Evolutionary conservation across 2,113 vertebrate genomes (phyloP).

Genomic region (Misgurnus mizolepis): DNA sequence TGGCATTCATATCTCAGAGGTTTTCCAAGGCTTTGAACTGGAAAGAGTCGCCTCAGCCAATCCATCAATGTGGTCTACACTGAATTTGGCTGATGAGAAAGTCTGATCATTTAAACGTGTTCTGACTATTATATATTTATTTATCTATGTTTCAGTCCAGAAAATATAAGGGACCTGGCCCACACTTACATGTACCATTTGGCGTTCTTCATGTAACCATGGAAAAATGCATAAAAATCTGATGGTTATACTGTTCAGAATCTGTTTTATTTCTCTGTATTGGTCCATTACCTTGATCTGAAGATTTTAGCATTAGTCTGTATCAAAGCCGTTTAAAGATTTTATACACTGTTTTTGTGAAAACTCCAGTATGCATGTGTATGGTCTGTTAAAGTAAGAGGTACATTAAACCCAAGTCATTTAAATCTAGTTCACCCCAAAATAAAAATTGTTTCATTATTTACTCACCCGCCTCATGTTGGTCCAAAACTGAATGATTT

Average conservation of each 20-base stretch:
- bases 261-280: slow-evolving; percentile 1
- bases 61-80: slow-evolving; percentile 53
- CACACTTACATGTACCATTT: slow-evolving; percentile 5
- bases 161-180: slow-evolving; percentile 36
- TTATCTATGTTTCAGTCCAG: slow-evolving; percentile 40
- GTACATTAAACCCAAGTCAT: too few species aligned
- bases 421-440: too few species aligned
- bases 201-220: slow-evolving; percentile 3
- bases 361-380: background rate
- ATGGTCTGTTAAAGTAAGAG: background rate
- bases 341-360: slow-evolving; percentile 2
- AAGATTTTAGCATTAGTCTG: background rate
- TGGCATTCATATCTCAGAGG: slow-evolving; percentile 36
- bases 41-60: slow-evolving; percentile 58
- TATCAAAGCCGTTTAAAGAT: background rate
- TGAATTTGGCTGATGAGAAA: slow-evolving; percentile 55
- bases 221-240: slow-evolving; percentile 12
- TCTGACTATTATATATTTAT: slow-evolving; percentile 51
- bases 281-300: background rate
- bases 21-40: slow-evolving; percentile 60
- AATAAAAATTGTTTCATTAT: too few species aligned
- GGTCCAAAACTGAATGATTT: too few species aligned
- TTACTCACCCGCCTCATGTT: too few species aligned
- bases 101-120: slow-evolving; percentile 49
- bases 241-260: background rate